phyloP scores from a whole-genome alignment of 2,113 vertebrate species.

The Scopus umbretta region DNA sequence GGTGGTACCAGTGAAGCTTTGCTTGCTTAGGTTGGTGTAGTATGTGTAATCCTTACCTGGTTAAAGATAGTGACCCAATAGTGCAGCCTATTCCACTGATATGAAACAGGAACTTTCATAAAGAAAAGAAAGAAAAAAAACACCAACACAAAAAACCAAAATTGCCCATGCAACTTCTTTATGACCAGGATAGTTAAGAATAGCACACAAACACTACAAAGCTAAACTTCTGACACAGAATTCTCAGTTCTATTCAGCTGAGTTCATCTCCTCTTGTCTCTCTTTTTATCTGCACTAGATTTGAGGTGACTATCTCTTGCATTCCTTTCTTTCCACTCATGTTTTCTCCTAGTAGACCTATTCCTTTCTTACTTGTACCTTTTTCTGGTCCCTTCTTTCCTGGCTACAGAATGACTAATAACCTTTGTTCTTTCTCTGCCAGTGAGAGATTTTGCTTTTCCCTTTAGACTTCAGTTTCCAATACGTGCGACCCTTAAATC shows the following conservation, averaged over 20 bases:
- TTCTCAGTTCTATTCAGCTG: background rate
- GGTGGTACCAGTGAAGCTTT: background rate
- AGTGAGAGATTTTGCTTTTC: background rate
- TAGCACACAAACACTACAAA: background rate
- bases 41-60: background rate
- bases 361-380: background rate
- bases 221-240: background rate
- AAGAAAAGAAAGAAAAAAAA: no score
- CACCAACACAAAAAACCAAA: background rate
- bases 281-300: background rate
- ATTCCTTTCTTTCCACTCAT: background rate
- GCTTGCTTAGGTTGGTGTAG: background rate
- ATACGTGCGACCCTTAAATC: accelerated
- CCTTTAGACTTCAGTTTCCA: background rate
- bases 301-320: background rate
- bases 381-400: background rate
- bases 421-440: background rate
- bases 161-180: background rate
- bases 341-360: background rate
- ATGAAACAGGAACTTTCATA: background rate
- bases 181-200: background rate
- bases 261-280: background rate
- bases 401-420: background rate
- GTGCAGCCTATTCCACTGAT: background rate
- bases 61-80: background rate